Conservation (phyloP, 2,888 invertebrate genomes). For the Bellardia pandia region DNA sequence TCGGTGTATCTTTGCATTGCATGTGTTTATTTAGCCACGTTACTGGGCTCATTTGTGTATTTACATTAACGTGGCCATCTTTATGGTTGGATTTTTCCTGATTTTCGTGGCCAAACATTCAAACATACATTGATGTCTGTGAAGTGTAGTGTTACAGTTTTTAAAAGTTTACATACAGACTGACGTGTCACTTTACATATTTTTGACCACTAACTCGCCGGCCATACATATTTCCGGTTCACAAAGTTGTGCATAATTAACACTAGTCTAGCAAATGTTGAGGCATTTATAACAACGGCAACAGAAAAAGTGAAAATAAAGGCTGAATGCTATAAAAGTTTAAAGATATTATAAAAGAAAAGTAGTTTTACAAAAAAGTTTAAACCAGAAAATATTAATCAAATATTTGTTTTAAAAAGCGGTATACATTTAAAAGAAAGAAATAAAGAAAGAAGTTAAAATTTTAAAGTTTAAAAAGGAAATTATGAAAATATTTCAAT, state of each 20-base stretch:
- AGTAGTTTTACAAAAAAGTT: no score
- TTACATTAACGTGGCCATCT: constrained; percentile 71
- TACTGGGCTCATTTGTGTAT: constrained; percentile 57
- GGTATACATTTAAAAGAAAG: not conserved
- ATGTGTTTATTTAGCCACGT: constrained; percentile 65
- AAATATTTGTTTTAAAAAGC: not conserved
- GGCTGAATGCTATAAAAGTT: not conserved
- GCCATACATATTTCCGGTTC: constrained; percentile 81
- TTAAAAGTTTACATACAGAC: constrained; percentile 62
- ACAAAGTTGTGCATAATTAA: constrained; percentile 75
- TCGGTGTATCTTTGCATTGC: constrained; percentile 51
- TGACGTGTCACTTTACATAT: constrained; percentile 81
- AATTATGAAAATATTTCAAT: no score
- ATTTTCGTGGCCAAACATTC: constrained; percentile 70
- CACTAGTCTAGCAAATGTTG: constrained; percentile 50
- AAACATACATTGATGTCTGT: constrained; percentile 40
- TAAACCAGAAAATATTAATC: not conserved
- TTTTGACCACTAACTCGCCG: constrained; percentile 83
- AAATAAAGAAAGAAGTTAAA: not conserved
- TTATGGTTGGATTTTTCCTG: constrained; percentile 70
- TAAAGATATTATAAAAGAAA: not conserved
- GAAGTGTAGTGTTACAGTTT: constrained; percentile 55
- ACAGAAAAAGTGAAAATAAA: constrained; percentile 4
- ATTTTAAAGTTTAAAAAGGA: no score
- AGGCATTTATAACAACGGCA: not conserved